phyloP scores from a whole-genome alignment of 2,797 vertebrate genomes.

The Cossypha dichroa region DNA sequence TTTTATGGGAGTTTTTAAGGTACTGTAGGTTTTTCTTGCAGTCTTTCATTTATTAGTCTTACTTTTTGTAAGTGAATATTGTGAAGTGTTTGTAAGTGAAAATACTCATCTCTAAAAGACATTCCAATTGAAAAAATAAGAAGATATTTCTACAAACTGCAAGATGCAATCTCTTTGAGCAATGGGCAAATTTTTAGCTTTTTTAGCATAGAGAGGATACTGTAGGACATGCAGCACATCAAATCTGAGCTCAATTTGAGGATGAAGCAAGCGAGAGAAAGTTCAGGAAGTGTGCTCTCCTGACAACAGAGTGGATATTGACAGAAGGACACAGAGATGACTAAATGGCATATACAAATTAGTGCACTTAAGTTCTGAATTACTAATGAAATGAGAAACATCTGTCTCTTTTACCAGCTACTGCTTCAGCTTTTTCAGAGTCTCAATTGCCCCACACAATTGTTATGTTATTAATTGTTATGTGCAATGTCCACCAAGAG shows the following conservation, averaged over 20 bases:
- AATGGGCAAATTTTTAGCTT: background rate
- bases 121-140: background rate
- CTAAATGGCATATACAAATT: background rate
- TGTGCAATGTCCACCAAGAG: background rate
- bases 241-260: background rate
- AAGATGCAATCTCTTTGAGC: background rate
- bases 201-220: background rate
- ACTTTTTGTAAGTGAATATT: background rate
- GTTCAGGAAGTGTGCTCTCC: background rate
- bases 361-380: background rate
- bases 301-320: background rate
- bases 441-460: background rate
- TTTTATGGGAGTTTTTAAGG: background rate
- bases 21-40: background rate
- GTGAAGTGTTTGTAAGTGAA: too few relatives aligned
- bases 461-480: background rate
- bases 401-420: background rate
- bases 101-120: background rate
- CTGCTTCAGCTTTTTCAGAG: background rate
- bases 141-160: background rate
- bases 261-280: background rate
- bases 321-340: background rate
- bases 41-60: background rate
- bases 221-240: background rate
- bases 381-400: background rate